Base-by-base conservation (phyloP, 2,888 invertebrate species). In the Leptura quadrifasciata region DNA sequence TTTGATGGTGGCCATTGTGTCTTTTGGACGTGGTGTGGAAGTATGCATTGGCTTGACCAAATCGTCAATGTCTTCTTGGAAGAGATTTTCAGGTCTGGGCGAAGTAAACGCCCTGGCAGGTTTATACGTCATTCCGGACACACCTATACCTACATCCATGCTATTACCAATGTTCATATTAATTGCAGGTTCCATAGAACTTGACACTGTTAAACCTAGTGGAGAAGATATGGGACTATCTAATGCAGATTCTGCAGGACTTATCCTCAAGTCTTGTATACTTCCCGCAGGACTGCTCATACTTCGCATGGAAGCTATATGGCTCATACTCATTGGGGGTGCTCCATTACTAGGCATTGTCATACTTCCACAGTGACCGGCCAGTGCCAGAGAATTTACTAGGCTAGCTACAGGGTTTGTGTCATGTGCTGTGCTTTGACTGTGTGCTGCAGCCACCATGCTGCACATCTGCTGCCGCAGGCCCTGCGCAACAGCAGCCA, bases 391-490 rank as follows among this genome's bases (percentile, higher is more conserved):
- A 0, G 89, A 89, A 78, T 89, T 89, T 8, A 89, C 90, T 61
- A 90, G 79, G 81, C 87, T 88, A 21, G 88, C 88, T 18, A 89
- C 89, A 2, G 89, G 88, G 77, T 88, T 88, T 5, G 88, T 88
- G 80, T 89, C 89, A 80, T 88, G 88, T n/a, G 86, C 86, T 6
- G 89, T 87, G 91, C 90, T 91, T 91, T 87, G 91, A 90, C 86
- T 89, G 87, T 92, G 90, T 82, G 92, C 91, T 5, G 93, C 93
- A 0, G 95, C 95, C 75, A 94, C 94, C 94, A 94, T 94, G 88
- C 93, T 94, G 91, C 94, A 94, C 95, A 96, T 95, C 89, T 96
- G 96, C 82, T 96, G 96, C 68, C 96, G 92, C 75, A 96, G 91
- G 58, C 95, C 95, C 90, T 95, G 95, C 17, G 96, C 96, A 72